A percentile compares a stretch with the other conserved stretches of the same genome.
These are phyloP conservation scores for Drosophila borealis DNA, from an alignment of 2,888 invertebrate species.

Conservation along the genomic window DNA sequence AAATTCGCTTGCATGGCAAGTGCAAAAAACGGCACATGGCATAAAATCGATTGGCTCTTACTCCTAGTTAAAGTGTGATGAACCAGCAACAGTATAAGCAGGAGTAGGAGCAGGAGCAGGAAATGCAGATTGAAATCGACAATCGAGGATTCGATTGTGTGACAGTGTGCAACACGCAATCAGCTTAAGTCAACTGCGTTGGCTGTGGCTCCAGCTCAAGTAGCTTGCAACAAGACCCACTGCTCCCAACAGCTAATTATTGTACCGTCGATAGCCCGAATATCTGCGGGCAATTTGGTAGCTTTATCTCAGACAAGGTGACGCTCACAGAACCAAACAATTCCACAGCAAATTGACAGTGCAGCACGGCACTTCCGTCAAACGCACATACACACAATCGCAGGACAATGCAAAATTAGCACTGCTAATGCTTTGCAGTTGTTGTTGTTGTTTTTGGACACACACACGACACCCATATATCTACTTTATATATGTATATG, in stretches of 20 bases:
- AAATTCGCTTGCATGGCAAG: slow-evolving; percentile 45
- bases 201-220: slow-evolving; percentile 14
- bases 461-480: neutral
- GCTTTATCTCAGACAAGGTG: slow-evolving; percentile 16
- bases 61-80: slow-evolving; percentile 32
- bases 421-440: slow-evolving; percentile 3
- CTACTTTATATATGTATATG: neutral
- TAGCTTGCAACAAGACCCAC: slow-evolving; percentile 3
- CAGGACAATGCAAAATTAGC: slow-evolving; percentile 21
- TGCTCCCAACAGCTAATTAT: slow-evolving; percentile 47
- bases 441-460: slow-evolving; percentile 5
- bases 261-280: slow-evolving; percentile 4
- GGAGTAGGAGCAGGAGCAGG: slow-evolving; percentile 2
- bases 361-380: neutral
- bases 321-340: slow-evolving; percentile 11
- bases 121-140: slow-evolving; percentile 36
- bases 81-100: slow-evolving; percentile 14
- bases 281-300: slow-evolving; percentile 9
- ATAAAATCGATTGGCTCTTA: slow-evolving; percentile 66
- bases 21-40: slow-evolving; percentile 25
- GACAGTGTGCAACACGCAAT: slow-evolving; percentile 50
- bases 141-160: slow-evolving; percentile 13
- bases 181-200: slow-evolving; percentile 61
- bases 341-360: slow-evolving; percentile 9
- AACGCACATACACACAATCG: neutral